These are phyloP conservation scores for Anastrepha ludens DNA, from an alignment of 1,140 invertebrate genomes.

Conservation along the genomic window DNA sequence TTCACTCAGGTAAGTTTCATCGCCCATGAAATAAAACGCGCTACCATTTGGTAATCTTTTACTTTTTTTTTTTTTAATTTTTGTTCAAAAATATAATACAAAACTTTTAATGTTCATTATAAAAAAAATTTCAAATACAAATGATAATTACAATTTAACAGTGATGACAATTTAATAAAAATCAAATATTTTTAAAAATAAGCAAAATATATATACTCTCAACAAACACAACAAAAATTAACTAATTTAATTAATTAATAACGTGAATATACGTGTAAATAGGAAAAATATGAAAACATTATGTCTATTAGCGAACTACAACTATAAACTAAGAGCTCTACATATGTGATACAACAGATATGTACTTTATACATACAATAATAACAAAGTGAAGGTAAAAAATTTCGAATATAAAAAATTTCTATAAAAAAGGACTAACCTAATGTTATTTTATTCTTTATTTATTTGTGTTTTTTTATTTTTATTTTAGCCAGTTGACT, in stretches of 20 bases:
- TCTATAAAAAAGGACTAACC: constrained; percentile 43
- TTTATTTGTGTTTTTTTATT: background rate
- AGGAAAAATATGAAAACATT: constrained; percentile 36
- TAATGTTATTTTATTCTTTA: background rate
- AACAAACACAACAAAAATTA: constrained; percentile 49
- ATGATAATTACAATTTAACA: constrained; percentile 39
- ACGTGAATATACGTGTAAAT: constrained; percentile 28
- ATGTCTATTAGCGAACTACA: constrained; percentile 5
- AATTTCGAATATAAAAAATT: constrained; percentile 48
- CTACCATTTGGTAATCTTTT: constrained; percentile 14
- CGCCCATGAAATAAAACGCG: background rate
- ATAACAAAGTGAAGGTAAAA: constrained; percentile 28
- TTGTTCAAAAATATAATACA: constrained; percentile 50
- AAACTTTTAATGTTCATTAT: constrained; percentile 22
- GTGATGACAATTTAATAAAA: constrained; percentile 19
- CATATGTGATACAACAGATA: constrained; percentile 29
- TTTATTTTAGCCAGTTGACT: constrained; percentile 3
- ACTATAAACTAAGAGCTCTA: constrained; percentile 21
- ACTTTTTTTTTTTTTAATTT: constrained; percentile 39
- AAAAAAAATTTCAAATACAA: constrained; percentile 37
- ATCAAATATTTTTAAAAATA: background rate
- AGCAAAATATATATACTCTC: constrained; percentile 22
- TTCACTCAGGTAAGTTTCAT: too few species aligned
- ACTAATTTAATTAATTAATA: constrained; percentile 7
- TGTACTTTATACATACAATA: constrained; percentile 9